Percentiles rank a stretch among this genome's conserved stretches.
Evolutionary conservation across 2,888 invertebrate genomes (phyloP).

Genomic region (Noctua fimbriata): DNA sequence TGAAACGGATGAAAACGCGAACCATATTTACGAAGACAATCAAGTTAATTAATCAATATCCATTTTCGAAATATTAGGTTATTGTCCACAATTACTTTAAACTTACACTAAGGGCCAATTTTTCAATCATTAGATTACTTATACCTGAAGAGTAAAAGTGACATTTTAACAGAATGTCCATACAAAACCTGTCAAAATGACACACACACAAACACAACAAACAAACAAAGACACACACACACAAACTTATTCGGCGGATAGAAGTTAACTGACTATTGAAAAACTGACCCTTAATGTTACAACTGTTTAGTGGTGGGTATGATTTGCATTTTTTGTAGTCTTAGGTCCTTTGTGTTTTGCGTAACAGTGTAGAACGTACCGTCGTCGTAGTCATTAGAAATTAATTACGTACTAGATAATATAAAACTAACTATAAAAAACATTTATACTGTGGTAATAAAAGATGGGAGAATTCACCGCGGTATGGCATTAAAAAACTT

Average conservation of each 20-base stretch:
- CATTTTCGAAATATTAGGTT: slow-evolving; percentile 6
- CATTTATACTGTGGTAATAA: background rate
- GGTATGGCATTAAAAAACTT: background rate
- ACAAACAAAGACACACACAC: too few relatives aligned
- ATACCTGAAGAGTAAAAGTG: too few relatives aligned
- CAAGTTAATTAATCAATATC: slow-evolving; percentile 2
- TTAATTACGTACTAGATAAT: background rate
- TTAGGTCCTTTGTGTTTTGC: background rate
- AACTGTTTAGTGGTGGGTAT: background rate
- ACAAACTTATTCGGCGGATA: too few relatives aligned
- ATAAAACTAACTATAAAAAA: background rate
- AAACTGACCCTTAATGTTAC: background rate
- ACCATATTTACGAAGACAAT: slow-evolving; percentile 31
- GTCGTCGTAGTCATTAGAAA: background rate
- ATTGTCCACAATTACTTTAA: slow-evolving; percentile 1
- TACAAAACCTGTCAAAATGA: too few relatives aligned
- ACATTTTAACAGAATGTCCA: too few relatives aligned
- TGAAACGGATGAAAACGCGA: slow-evolving; percentile 5
- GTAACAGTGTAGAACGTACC: background rate
- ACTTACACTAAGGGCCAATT: background rate
- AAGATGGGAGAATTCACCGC: background rate
- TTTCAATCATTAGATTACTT: too few relatives aligned
- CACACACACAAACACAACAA: too few relatives aligned
- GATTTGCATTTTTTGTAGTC: background rate
- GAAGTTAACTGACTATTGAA: too few relatives aligned